These are phyloP conservation scores for Osmerus mordax DNA, from an alignment of 2,113 vertebrate genomes.

Conservation along the genomic window DNA sequence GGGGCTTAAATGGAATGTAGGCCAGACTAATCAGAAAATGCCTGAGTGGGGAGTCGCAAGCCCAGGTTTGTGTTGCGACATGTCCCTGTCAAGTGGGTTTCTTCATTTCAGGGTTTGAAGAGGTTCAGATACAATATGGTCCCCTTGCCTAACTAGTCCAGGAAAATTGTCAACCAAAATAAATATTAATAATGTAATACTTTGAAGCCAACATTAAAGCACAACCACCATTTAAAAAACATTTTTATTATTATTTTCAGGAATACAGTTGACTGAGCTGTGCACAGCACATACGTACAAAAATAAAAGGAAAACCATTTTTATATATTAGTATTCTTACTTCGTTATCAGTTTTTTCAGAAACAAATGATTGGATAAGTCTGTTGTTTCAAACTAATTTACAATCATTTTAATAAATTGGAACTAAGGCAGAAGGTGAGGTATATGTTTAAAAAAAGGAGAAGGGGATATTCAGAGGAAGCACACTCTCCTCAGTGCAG, in stretches of 20 bases:
- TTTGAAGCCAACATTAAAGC: slow-evolving; percentile 8
- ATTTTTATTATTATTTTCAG: slow-evolving; percentile 80
- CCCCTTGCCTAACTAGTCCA: no score
- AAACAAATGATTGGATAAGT: slow-evolving; percentile 80
- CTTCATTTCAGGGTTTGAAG: no score
- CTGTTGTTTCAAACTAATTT: slow-evolving; percentile 79
- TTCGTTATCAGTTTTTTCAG: slow-evolving; percentile 67
- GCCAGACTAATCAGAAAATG: no score
- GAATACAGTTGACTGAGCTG: slow-evolving; percentile 84
- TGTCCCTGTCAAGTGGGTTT: no score
- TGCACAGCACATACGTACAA: slow-evolving; percentile 97
- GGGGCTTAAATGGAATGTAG: no score
- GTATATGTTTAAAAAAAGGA: slow-evolving; percentile 78
- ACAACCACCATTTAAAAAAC: slow-evolving; percentile 76
- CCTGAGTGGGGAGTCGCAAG: no score
- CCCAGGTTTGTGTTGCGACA: no score
- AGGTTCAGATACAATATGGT: no score
- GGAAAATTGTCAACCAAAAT: no score
- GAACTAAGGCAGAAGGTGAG: slow-evolving; percentile 83
- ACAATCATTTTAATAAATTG: slow-evolving; percentile 79
- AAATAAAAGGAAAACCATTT: slow-evolving; percentile 88
- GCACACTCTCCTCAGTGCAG: slow-evolving; percentile 77
- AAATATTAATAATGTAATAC: no score
- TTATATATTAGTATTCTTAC: slow-evolving; percentile 75
- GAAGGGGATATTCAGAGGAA: slow-evolving; percentile 63